A percentile compares a stretch with the other conserved stretches of the same genome.
phyloP scores from a whole-genome alignment of 2,113 vertebrate genomes.

The Proterorhinus semilunaris region DNA sequence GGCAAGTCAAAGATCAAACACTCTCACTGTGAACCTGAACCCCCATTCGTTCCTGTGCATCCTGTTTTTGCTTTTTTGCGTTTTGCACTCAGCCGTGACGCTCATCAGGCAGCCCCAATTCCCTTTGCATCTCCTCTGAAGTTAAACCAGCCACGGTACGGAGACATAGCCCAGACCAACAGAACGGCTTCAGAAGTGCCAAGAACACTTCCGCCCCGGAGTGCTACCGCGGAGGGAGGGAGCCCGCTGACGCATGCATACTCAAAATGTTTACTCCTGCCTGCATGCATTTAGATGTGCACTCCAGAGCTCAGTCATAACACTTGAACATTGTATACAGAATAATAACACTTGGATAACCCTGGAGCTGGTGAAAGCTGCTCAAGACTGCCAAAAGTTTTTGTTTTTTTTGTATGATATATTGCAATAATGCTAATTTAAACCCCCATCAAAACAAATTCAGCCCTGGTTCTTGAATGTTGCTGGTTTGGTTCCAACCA shows the following conservation, averaged over 20 bases:
- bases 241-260: slow-evolving; percentile 55
- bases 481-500: too few relatives aligned
- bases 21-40: slow-evolving; percentile 45
- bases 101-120: slow-evolving; percentile 47
- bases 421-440: too few relatives aligned
- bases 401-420: too few relatives aligned
- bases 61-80: slow-evolving; percentile 31
- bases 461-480: too few relatives aligned
- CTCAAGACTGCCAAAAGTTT: neutral
- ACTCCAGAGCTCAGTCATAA: slow-evolving; percentile 24
- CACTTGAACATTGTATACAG: slow-evolving; percentile 14
- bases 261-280: slow-evolving; percentile 48
- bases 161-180: slow-evolving; percentile 45
- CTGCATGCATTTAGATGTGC: slow-evolving; percentile 36
- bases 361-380: neutral
- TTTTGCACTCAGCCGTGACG: slow-evolving; percentile 55
- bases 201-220: slow-evolving; percentile 48
- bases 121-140: slow-evolving; percentile 42
- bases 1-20: slow-evolving; percentile 44
- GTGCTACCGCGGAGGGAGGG: slow-evolving; percentile 34
- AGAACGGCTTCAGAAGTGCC: slow-evolving; percentile 59
- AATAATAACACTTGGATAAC: slow-evolving; percentile 5
- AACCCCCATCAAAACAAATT: too few relatives aligned
- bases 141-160: slow-evolving; percentile 29
- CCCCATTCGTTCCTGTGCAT: slow-evolving; percentile 30